phyloP scores from a whole-genome alignment of 2,888 invertebrate genomes.

The Caenorhabditis sp. region DNA sequence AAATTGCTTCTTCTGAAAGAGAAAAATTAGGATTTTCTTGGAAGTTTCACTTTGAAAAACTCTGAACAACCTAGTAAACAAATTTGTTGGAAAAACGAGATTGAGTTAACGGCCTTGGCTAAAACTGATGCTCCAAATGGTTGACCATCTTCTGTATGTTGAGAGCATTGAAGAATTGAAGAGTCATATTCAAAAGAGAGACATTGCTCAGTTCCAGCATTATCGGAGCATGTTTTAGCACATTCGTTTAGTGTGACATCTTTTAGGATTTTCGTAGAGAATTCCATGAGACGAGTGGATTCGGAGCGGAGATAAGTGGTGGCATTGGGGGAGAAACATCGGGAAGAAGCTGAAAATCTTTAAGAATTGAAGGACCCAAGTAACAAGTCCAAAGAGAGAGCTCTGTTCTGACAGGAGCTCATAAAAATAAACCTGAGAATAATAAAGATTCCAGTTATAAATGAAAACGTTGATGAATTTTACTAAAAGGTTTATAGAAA shows the following conservation, averaged over 20 bases:
- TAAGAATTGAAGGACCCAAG: background rate
- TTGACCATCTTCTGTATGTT: slow-evolving; percentile 59
- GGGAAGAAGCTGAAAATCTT: slow-evolving; percentile 22
- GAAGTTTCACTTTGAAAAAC: background rate
- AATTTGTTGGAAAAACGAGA: slow-evolving; percentile 68
- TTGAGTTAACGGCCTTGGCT: slow-evolving; percentile 40
- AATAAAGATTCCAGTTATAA: too few relatives aligned
- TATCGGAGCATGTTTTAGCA: slow-evolving; percentile 54
- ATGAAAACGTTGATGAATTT: too few relatives aligned
- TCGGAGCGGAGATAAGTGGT: slow-evolving; percentile 66
- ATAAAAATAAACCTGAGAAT: too few relatives aligned
- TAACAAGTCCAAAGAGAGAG: too few relatives aligned
- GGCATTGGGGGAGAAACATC: slow-evolving; percentile 53
- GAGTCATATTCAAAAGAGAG: slow-evolving; percentile 68
- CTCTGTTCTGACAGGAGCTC: too few relatives aligned
- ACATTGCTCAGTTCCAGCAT: slow-evolving; percentile 47
- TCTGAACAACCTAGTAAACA: slow-evolving; percentile 59
- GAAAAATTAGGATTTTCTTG: background rate
- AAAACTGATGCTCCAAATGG: slow-evolving; percentile 63
- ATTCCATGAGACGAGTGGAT: slow-evolving; percentile 58
- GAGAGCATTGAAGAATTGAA: slow-evolving; percentile 57
- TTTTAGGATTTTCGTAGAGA: slow-evolving; percentile 52
- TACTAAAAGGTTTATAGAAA: too few relatives aligned
- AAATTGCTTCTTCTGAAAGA: slow-evolving; percentile 51
- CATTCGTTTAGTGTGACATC: slow-evolving; percentile 66